A percentile compares a stretch with the other conserved stretches of the same genome.
Evolutionary conservation across 2,113 vertebrate genomes (phyloP).

Genomic region (Pollachius pollachius): DNA sequence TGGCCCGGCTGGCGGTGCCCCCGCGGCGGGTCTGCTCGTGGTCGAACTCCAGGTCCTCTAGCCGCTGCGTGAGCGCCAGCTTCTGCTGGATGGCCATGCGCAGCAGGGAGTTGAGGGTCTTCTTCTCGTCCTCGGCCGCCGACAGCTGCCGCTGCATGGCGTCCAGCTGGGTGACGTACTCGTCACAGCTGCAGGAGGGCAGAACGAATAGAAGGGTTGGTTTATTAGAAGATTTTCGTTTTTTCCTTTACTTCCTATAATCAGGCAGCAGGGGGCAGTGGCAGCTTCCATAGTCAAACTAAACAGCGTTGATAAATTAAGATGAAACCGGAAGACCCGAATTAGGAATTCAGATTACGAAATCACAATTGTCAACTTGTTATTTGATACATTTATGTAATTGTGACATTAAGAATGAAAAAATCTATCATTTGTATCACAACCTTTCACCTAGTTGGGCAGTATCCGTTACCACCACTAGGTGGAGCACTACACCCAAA

Average conservation of each 20-base stretch:
- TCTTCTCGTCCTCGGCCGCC: conserved; percentile 97
- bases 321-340: background rate
- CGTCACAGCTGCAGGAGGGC: conserved; percentile 83
- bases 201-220: too few species aligned
- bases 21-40: conserved; percentile 88
- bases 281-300: background rate
- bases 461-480: conserved; percentile 31
- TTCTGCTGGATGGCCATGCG: conserved; percentile 99
- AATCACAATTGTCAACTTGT: background rate
- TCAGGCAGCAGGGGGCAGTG: conserved; percentile 25
- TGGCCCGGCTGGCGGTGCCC: conserved; percentile 78
- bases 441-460: conserved; percentile 23
- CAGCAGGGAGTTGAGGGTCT: conserved; percentile 94
- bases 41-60: conserved; percentile 93
- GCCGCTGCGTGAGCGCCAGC: conserved; percentile 92
- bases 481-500: conserved; percentile 28
- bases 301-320: background rate
- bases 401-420: background rate
- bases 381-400: background rate
- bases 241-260: background rate
- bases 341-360: background rate
- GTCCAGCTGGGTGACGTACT: conserved; percentile 95
- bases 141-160: conserved; percentile 97
- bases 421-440: background rate
- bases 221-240: background rate